Base-by-base conservation (phyloP, 2,888 invertebrate species). In the Druceiella hillmani region DNA sequence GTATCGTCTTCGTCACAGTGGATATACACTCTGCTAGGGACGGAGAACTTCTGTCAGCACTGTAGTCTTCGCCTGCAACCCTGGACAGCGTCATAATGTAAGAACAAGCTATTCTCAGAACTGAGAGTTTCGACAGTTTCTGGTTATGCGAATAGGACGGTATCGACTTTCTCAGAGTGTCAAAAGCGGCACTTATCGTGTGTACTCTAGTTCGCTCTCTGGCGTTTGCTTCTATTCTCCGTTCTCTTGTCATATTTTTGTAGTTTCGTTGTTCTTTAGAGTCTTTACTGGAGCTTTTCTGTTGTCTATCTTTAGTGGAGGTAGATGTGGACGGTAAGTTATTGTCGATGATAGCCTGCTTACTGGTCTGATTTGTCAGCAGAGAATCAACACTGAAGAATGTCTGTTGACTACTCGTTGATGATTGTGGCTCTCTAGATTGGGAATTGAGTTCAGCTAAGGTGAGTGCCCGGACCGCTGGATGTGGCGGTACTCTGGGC, bases 141-240 rank as follows among this genome's bases (percentile, higher is more conserved):
- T 93, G 93, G 57, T 90, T 88, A 59, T 91, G 86, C 26, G 92
- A 91, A 60, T 92, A 94, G 0, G 93, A 81, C 2, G 94, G 94
- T 27, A 95, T 85, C 1, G 91, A 76, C 41, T 75, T 72, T 28
- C 94, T 74, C 6, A 95, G 67, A 1, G 87, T 90, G 49, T 95
- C 94, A 58, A 94, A 95, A 0, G 94, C 94, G 0, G 93, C 93
- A 55, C 92, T 92, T 48, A 95, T 95, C 1, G 94, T 94, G 61
- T 95, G 94, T 1, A 95, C 94, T 34, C 94, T 73, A 4, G 93
- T 91, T 41, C 94, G 67, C 58, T 95, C 94, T 3, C 94, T 73
- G 0, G 94, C 94, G 57, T 95, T 95, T 1, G 94, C 94, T 59
- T 95, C 94, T 55, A 94, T 90, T 47, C 94, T 74, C 49, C 94